These are phyloP conservation scores for Chorisops tibialis DNA, from an alignment of 2,888 invertebrate genomes.

Conservation along the genomic window DNA sequence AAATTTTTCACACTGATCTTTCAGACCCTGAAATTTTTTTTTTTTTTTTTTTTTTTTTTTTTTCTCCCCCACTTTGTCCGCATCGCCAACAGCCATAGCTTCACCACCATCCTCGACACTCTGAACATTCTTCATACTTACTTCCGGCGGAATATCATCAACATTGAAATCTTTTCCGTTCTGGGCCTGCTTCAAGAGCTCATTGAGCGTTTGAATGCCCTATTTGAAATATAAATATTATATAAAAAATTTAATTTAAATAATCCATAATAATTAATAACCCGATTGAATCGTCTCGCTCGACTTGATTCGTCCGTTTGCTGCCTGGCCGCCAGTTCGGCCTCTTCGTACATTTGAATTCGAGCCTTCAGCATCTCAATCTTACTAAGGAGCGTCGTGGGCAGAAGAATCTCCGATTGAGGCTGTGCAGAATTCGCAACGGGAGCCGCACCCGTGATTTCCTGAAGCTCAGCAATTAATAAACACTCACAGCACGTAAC, in stretches of 20 bases:
- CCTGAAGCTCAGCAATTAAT: conserved; percentile 71
- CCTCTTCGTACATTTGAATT: conserved; percentile 73
- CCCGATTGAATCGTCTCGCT: conserved; percentile 71
- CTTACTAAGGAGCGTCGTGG: conserved; percentile 44
- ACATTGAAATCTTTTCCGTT: conserved; percentile 69
- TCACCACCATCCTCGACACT: conserved; percentile 8
- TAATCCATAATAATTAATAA: no score
- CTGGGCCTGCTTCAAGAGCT: conserved; percentile 68
- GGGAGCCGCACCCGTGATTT: conserved; percentile 56
- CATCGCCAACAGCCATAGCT: no score
- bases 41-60: no score
- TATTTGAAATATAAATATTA: no score
- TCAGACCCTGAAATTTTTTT: no score
- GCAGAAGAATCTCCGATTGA: conserved; percentile 36
- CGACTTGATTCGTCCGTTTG: conserved; percentile 67
- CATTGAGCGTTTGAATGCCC: conserved; percentile 75
- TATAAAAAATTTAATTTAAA: no score
- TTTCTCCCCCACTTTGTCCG: conserved; percentile 30
- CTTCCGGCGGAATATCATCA: conserved; percentile 80
- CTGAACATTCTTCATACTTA: conserved; percentile 52
- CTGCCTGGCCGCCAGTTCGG: conserved; percentile 75
- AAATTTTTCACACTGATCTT: no score
- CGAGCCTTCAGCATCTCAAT: conserved; percentile 64
- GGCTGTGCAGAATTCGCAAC: conserved; percentile 34
- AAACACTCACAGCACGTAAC: conserved; percentile 84